phyloP scores from a whole-genome alignment of 2,888 invertebrate genomes.

The Microctonus hyperodae region DNA sequence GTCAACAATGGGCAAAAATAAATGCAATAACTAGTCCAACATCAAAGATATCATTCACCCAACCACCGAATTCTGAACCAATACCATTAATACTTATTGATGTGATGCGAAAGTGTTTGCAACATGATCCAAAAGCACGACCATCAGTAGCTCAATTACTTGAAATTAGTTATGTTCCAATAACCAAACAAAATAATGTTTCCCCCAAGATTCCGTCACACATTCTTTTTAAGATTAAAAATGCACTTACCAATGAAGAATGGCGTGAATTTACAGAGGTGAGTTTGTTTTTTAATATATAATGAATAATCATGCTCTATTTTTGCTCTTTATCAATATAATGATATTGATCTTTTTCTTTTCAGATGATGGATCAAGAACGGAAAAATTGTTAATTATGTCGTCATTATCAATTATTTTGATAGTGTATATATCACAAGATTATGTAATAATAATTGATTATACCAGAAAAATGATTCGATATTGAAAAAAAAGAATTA shows the following conservation, averaged over 20 bases:
- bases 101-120: slow-evolving; percentile 76
- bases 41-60: slow-evolving; percentile 77
- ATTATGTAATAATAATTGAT: neutral
- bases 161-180: slow-evolving; percentile 62
- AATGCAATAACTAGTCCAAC: slow-evolving; percentile 79
- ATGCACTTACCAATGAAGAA: slow-evolving; percentile 51
- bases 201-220: slow-evolving; percentile 45
- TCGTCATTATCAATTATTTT: neutral
- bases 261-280: slow-evolving; percentile 57
- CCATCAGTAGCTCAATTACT: slow-evolving; percentile 80
- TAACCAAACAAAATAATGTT: slow-evolving; percentile 20
- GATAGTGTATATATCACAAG: neutral
- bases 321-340: neutral
- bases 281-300: no score
- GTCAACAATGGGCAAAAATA: slow-evolving; percentile 75
- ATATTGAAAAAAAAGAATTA: neutral
- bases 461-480: neutral
- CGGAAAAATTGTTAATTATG: neutral
- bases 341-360: neutral
- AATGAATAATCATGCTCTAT: neutral
- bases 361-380: neutral
- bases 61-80: slow-evolving; percentile 60
- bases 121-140: slow-evolving; percentile 74
- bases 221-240: slow-evolving; percentile 53
- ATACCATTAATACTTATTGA: slow-evolving; percentile 69